Evolutionary conservation across 2,113 vertebrate species (phyloP).

Genomic region (Pandion haliaetus): DNA sequence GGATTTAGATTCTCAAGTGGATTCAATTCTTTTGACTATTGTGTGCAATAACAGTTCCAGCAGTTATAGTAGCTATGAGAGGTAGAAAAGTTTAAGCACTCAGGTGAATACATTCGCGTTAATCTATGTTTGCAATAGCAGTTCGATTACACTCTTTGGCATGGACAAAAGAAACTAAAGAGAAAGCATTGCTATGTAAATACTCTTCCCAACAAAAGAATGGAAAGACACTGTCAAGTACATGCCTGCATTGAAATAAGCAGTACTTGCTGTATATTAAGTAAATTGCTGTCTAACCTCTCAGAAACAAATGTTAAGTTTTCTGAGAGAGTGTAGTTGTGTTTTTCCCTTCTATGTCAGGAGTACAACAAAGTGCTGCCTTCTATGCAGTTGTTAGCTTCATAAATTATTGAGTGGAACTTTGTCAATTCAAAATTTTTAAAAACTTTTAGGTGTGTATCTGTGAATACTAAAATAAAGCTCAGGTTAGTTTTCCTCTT

Average conservation of each 20-base stretch:
- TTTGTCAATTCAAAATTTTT: background rate
- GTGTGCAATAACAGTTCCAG: background rate
- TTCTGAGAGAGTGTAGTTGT: background rate
- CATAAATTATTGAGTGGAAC: background rate
- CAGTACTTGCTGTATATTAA: background rate
- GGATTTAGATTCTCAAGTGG: background rate
- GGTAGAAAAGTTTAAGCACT: constrained; percentile 28
- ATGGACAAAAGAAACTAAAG: background rate
- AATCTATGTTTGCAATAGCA: background rate
- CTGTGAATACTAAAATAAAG: background rate
- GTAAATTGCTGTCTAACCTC: background rate
- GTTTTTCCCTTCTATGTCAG: background rate
- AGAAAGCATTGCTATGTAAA: background rate
- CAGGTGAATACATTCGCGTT: background rate
- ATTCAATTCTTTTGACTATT: background rate
- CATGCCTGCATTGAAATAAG: background rate
- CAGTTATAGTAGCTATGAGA: background rate
- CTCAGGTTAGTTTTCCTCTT: background rate
- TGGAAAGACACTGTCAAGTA: background rate
- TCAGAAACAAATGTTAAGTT: background rate
- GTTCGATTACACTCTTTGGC: constrained; percentile 11
- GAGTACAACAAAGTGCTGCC: background rate
- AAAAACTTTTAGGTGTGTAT: background rate
- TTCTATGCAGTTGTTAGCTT: background rate
- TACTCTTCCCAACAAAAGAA: background rate